phyloP scores from a whole-genome alignment of 2,888 invertebrate genomes.

The Linyphia triangularis region DNA sequence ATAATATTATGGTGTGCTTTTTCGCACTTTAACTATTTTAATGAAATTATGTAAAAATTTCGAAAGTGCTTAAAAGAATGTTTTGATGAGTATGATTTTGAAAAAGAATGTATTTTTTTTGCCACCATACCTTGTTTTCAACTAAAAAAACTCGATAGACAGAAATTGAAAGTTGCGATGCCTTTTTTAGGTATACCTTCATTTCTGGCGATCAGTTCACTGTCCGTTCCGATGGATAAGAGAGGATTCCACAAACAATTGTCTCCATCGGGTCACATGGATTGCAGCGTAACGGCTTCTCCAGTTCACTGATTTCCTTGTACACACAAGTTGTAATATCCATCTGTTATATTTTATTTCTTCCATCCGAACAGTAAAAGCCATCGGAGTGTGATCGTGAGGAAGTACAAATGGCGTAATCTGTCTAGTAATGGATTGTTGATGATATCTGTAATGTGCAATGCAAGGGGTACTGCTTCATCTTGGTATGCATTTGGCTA shows the following conservation, averaged over 20 bases:
- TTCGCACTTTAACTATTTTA: no score
- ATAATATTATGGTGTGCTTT: no score
- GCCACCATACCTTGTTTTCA: background rate
- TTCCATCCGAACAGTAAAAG: constrained; percentile 37
- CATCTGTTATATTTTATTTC: constrained; percentile 20
- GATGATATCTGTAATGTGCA: background rate
- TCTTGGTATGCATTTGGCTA: no score
- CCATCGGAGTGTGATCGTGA: constrained; percentile 24
- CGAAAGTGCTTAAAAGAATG: no score
- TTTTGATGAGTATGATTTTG: no score
- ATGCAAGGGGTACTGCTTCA: background rate
- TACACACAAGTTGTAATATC: background rate
- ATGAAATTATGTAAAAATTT: no score
- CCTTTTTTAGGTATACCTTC: background rate
- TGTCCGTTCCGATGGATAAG: background rate
- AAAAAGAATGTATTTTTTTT: background rate
- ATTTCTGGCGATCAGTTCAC: background rate
- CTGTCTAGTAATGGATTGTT: constrained; percentile 13
- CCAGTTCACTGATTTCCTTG: constrained; percentile 49
- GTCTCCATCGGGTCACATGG: constrained; percentile 32
- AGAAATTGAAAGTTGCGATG: background rate
- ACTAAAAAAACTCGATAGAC: background rate
- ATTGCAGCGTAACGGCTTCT: constrained; percentile 46
- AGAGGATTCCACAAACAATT: background rate
- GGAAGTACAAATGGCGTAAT: background rate